Conservation (phyloP, 1,140 invertebrate genomes). For the Battus philenor region DNA sequence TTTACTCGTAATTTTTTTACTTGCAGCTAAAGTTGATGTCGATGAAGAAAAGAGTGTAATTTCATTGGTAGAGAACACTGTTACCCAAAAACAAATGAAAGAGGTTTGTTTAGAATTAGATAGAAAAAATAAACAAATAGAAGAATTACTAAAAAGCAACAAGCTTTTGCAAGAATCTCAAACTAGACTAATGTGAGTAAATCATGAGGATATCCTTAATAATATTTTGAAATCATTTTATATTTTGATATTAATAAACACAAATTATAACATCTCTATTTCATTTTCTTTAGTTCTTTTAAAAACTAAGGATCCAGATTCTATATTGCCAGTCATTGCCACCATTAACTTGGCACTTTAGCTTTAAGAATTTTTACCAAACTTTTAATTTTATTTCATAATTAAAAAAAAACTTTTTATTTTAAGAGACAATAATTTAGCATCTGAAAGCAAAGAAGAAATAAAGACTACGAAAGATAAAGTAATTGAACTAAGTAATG, state of each 20-base stretch:
- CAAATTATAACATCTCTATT: too few relatives aligned
- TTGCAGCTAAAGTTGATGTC: not conserved
- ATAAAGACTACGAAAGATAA: conserved; percentile 38
- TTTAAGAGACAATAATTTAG: conserved; percentile 43
- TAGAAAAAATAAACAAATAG: conserved; percentile 37
- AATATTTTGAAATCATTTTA: conserved; percentile 1
- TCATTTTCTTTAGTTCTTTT: too few relatives aligned
- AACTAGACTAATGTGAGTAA: conserved; percentile 42
- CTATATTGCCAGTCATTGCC: too few relatives aligned
- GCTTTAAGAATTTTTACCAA: conserved; percentile 1
- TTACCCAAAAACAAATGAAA: conserved; percentile 42
- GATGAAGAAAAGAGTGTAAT: conserved; percentile 17
- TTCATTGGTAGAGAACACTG: conserved; percentile 25
- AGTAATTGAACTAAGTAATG: conserved; percentile 29
- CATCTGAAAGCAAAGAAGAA: conserved; percentile 33
- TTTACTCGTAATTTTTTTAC: not conserved
- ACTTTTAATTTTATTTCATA: not conserved
- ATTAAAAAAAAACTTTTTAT: conserved; percentile 11
- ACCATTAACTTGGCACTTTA: too few relatives aligned
- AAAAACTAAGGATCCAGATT: too few relatives aligned
- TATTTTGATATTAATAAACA: conserved; percentile 9
- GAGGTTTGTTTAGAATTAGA: conserved; percentile 32
- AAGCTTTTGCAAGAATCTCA: conserved; percentile 37
- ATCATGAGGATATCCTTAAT: not conserved
- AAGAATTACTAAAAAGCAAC: conserved; percentile 31